Evolutionary conservation across 53 echinoderm and acorn worm genomes (phyloP).

Genomic region (Astropecten irregularis): DNA sequence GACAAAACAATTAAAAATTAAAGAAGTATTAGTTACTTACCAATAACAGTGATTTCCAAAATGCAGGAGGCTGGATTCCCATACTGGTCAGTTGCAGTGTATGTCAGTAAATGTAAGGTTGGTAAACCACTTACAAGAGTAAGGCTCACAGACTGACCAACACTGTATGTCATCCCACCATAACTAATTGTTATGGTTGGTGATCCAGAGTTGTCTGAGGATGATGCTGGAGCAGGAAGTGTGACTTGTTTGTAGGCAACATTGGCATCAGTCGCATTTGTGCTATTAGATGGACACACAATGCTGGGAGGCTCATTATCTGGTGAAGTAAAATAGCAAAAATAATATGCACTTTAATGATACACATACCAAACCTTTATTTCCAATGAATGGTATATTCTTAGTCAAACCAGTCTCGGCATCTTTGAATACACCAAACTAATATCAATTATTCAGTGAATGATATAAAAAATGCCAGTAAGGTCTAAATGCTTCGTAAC

Average conservation of each 20-base stretch:
- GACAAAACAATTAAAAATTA: no score
- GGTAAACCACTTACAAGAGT: background rate
- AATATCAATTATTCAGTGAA: background rate
- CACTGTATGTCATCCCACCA: background rate
- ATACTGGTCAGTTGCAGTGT: background rate
- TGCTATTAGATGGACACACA: constrained; percentile 12
- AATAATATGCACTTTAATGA: background rate
- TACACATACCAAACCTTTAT: no score
- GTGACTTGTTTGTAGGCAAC: background rate
- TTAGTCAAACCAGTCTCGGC: no score
- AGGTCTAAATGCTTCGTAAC: no score
- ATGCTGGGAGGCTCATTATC: background rate
- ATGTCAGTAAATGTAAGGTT: background rate
- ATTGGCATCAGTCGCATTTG: background rate
- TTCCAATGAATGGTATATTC: no score
- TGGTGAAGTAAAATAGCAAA: background rate
- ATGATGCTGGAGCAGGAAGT: background rate
- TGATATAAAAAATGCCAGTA: no score
- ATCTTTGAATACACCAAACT: no score
- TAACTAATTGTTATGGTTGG: background rate
- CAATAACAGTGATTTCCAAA: background rate
- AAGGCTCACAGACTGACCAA: background rate
- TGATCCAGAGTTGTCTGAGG: constrained; percentile 2
- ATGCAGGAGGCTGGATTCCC: background rate
- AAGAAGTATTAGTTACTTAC: background rate